Percentiles rank a stretch among this genome's conserved stretches.
These are phyloP conservation scores for Orycteropus afer DNA, from an alignment of 2,113 vertebrate species.

Conservation along the genomic window DNA sequence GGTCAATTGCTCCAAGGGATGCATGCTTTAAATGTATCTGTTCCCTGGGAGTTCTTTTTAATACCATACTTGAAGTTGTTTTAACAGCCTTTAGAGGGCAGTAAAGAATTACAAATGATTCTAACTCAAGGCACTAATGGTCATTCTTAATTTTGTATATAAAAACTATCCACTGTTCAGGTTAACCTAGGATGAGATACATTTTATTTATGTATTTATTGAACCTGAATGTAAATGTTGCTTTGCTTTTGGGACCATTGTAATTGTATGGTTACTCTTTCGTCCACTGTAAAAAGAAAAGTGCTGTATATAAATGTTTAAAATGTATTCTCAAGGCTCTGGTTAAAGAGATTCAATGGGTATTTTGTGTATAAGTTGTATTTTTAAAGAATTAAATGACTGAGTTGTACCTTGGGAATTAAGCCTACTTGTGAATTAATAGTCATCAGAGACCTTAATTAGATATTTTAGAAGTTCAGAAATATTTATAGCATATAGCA, in stretches of 20 bases:
- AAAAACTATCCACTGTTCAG: too few relatives aligned
- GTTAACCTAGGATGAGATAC: too few relatives aligned
- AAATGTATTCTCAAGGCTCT: neutral
- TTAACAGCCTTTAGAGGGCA: constrained; percentile 69
- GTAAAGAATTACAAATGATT: neutral
- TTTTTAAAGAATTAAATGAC: neutral
- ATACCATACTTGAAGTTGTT: too few relatives aligned
- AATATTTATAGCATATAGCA: neutral
- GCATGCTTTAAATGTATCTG: too few relatives aligned
- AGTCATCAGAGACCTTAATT: neutral
- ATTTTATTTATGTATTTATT: neutral
- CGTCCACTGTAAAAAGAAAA: neutral
- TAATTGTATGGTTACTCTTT: neutral
- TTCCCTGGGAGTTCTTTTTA: too few relatives aligned
- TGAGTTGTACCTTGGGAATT: neutral
- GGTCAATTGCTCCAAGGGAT: too few relatives aligned
- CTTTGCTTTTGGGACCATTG: neutral
- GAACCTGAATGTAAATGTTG: neutral
- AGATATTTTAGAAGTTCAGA: neutral
- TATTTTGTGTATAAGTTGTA: neutral
- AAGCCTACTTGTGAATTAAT: neutral
- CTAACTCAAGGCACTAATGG: accelerated
- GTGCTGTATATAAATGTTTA: neutral
- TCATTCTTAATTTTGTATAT: neutral
- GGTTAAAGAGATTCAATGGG: neutral